Evolutionary conservation across 1,140 invertebrate genomes (phyloP), one percentile per base, ranked within the genome.

Genomic region (Kradibia gibbosae): DNA sequence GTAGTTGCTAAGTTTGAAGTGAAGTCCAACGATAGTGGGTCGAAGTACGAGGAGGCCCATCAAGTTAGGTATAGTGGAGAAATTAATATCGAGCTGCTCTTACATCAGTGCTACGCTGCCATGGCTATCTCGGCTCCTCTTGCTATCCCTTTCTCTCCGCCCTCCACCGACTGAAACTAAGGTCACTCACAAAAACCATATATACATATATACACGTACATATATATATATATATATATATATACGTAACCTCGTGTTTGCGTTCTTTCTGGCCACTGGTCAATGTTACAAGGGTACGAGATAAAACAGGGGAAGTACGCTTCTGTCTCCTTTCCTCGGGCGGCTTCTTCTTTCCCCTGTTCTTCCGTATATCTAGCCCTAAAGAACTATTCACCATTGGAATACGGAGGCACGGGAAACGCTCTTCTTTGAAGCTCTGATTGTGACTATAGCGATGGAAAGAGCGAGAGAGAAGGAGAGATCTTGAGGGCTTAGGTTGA

Each of bases 71-170:
- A 84, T 87, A 80, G 85, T 85, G 86, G 83, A 89, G 88, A 89
- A 89, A 90, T 90, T 89, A 90, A 90, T 90, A 90, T 90, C 88
- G 85, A 87, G 87, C 87, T 86, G 85, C 82, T n/a, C n/a, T n/a
- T n/a, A n/a, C n/a, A n/a, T n/a, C n/a, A n/a, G n/a, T n/a, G n/a
- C n/a, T n/a, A n/a, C 81, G 86, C 84, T 34, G 83, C 85, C 83
- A 84, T 81, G 83, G n/a, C 81, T 83, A 81, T 79, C 83, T 70
- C 77, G 48, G 28, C 45, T 62, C 39, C 39, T 48, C 53, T 22
- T 48, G 53, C 60, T 72, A 48, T 72, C 13, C 8, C 1, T 72
- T 0, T 72, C 4, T 20, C 70, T 48, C 45, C 8, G 13, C 36
- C 31, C 57, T 62, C 42, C 25, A 57, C 39, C 17, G 8, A 8